phyloP scores from a whole-genome alignment of 2,113 vertebrate genomes.

The Psettodes erumei region DNA sequence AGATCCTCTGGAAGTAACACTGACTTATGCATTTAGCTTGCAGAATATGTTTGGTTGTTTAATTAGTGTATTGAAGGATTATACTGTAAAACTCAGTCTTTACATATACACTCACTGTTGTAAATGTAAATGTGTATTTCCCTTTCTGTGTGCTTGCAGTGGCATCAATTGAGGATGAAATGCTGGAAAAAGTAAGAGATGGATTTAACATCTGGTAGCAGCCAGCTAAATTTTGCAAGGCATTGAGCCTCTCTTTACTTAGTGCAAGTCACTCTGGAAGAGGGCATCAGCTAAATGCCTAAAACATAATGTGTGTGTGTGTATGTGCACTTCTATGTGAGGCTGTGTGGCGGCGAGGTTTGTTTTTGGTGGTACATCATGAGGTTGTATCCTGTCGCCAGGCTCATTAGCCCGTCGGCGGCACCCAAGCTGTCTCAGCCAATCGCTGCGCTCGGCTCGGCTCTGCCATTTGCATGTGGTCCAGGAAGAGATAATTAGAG shows the following conservation, averaged over 20 bases:
- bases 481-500: slow-evolving; percentile 86
- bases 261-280: slow-evolving; percentile 2
- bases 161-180: too few species aligned
- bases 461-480: slow-evolving; percentile 83
- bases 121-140: neutral
- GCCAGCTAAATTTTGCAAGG: slow-evolving; percentile 12
- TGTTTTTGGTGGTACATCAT: slow-evolving; percentile 69
- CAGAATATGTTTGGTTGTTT: slow-evolving; percentile 28
- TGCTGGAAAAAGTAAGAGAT: too few species aligned
- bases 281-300: slow-evolving; percentile 27
- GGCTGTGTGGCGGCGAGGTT: slow-evolving; percentile 36
- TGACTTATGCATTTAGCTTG: slow-evolving; percentile 4
- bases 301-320: slow-evolving; percentile 23
- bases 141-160: neutral
- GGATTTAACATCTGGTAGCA: neutral
- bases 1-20: slow-evolving; percentile 29
- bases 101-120: neutral
- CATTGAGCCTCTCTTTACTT: neutral
- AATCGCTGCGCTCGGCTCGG: slow-evolving; percentile 67
- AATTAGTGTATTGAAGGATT: slow-evolving; percentile 13
- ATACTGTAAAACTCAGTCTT: slow-evolving; percentile 13
- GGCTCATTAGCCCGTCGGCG: slow-evolving; percentile 77
- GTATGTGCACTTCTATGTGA: slow-evolving; percentile 18
- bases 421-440: slow-evolving; percentile 65
- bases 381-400: slow-evolving; percentile 76